These are phyloP conservation scores for Enteromius viviparus DNA, from an alignment of 2,797 vertebrate species.

Conservation along the genomic window DNA sequence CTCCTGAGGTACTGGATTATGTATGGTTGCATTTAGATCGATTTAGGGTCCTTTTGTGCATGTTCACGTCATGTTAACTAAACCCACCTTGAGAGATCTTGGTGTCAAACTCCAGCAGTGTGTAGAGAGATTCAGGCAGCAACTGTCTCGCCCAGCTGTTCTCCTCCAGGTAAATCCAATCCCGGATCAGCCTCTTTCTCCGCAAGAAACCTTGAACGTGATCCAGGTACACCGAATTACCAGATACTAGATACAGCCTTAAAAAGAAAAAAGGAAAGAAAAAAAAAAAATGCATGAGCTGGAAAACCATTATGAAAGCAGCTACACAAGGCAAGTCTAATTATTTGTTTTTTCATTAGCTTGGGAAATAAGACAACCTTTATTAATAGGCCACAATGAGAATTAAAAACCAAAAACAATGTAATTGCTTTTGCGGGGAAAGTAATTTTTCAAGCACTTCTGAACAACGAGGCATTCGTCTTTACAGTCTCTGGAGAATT, in stretches of 20 bases:
- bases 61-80: not conserved
- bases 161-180: slow-evolving; percentile 69
- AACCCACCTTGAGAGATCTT: slow-evolving; percentile 70
- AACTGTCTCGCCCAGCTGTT: slow-evolving; percentile 65
- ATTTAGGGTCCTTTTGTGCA: not conserved
- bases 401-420: not conserved
- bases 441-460: slow-evolving; percentile 33
- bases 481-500: not conserved
- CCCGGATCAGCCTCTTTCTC: slow-evolving; percentile 65
- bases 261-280: not conserved
- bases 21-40: not conserved
- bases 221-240: slow-evolving; percentile 63
- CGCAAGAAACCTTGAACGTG: slow-evolving; percentile 62
- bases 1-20: too few relatives aligned
- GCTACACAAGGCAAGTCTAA: not conserved
- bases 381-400: slow-evolving; percentile 6
- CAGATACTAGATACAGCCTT: slow-evolving; percentile 65
- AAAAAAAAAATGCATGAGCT: not conserved
- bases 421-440: slow-evolving; percentile 11
- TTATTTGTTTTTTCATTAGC: not conserved
- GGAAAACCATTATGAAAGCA: not conserved
- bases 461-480: not conserved
- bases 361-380: not conserved
- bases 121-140: slow-evolving; percentile 64
- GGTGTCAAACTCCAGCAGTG: slow-evolving; percentile 67